Conservation (phyloP, 2,113 vertebrate genomes). For the Danionella cerebrum region DNA sequence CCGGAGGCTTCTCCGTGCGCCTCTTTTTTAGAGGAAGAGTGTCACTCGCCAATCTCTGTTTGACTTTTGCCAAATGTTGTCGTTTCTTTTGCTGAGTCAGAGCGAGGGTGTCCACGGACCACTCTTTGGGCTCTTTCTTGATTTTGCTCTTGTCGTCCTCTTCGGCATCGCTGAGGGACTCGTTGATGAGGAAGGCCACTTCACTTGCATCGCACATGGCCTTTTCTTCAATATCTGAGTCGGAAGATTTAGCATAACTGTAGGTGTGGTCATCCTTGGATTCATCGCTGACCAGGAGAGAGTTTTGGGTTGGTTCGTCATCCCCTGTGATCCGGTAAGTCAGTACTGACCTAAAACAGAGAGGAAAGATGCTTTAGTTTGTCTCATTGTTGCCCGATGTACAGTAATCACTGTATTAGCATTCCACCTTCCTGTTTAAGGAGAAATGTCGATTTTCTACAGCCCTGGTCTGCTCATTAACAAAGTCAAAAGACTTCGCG, state of each 20-base stretch:
- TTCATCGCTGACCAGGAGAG: slow-evolving; percentile 78
- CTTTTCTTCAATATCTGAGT: slow-evolving; percentile 66
- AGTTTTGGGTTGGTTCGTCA: slow-evolving; percentile 74
- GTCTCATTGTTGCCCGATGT: too few species aligned
- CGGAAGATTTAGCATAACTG: slow-evolving; percentile 80
- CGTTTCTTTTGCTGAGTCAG: slow-evolving; percentile 79
- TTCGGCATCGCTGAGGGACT: slow-evolving; percentile 73
- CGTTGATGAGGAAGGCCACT: slow-evolving; percentile 68
- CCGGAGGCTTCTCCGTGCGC: slow-evolving; percentile 83
- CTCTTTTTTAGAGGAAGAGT: slow-evolving; percentile 86
- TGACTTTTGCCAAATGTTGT: slow-evolving; percentile 74
- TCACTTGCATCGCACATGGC: slow-evolving; percentile 71
- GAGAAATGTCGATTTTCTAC: too few species aligned
- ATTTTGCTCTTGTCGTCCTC: slow-evolving; percentile 74
- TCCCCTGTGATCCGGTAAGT: slow-evolving; percentile 74
- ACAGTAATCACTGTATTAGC: too few species aligned
- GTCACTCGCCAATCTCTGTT: slow-evolving; percentile 73
- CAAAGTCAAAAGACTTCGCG: too few species aligned
- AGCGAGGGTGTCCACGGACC: slow-evolving; percentile 70
- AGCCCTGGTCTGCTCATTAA: too few species aligned
- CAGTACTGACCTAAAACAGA: slow-evolving; percentile 58
- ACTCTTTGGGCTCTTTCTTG: slow-evolving; percentile 76
- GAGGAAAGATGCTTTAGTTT: not conserved
- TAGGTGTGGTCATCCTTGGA: slow-evolving; percentile 89
- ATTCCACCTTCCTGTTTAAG: too few species aligned